Base-by-base conservation (phyloP, 2,888 invertebrate species). In the Aspidiotus destructor region DNA sequence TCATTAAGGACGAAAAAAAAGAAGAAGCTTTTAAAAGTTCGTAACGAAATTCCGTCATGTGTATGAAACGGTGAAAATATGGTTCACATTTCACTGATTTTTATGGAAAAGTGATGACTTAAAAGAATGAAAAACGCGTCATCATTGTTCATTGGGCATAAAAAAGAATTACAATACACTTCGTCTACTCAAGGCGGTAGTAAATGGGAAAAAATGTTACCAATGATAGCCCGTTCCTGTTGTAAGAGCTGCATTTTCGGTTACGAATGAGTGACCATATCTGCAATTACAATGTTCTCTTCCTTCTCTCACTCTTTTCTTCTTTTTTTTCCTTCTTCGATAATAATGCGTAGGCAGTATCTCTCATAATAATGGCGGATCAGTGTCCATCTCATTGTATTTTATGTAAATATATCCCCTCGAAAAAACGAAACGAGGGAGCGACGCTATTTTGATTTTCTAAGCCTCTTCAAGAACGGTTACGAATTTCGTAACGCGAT, bases 141-240 rank as follows among this genome's bases (percentile, higher is more conserved):
- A 65, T 65, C 65, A 65, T 65, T 65, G 65, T 65, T 65, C 65
- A 65, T 60, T 65, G 65, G 57, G 65, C 65, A 65, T 58, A 65
- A 65, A 65, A 65, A 65, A 58, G n/a, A 65, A 57, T 8, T 58
- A 57, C 8, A 42, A 55, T 41, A 42, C 8, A 9, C 8, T 16
- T 16, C 42, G 58, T 41, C 57, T 58, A 28, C 58, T 65, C 40
- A 15, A 42, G 42, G 13, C 40, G 57, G 17, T 53, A 17, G 28
- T 15, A 48, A 53, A 41, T 7, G 53, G n/a, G n/a, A 40, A 9
- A 64, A 55, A 64, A 64, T 57, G n/a, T 48, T 57, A 57, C 65
- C 65, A 65, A 65, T 65, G 65, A 65, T 65, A 54, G 15, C 42
- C 64, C 41, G 58, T 57, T 17, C 28, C 44, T 28, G 28, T 28